Conservation (phyloP, 2,113 vertebrate species). For the Morone saxatilis region DNA sequence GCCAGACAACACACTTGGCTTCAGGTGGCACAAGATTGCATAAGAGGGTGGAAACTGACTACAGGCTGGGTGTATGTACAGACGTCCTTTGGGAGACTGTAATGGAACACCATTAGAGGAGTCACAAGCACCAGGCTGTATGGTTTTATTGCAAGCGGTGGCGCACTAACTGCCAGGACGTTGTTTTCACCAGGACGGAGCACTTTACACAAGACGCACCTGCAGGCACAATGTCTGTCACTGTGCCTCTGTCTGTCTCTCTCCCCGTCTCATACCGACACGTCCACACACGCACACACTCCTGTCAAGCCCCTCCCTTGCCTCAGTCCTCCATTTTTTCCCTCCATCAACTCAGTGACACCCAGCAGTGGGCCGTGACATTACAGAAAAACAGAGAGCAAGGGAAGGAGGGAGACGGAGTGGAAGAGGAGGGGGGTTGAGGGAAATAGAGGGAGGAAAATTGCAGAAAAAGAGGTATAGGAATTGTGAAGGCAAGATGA, state of each 20-base stretch:
- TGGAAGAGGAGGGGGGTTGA: not conserved
- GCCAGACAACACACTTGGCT: slow-evolving; percentile 52
- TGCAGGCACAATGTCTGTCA: slow-evolving; percentile 61
- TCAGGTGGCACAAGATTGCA: slow-evolving; percentile 59
- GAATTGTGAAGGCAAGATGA: slow-evolving; percentile 51
- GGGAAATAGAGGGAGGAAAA: slow-evolving; percentile 39
- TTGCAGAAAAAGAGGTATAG: slow-evolving; percentile 48
- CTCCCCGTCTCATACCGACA: slow-evolving; percentile 42
- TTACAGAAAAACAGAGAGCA: slow-evolving; percentile 80
- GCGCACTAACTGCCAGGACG: slow-evolving; percentile 67
- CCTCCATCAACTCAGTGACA: slow-evolving; percentile 85
- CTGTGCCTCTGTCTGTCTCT: slow-evolving; percentile 36
- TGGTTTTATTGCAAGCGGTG: slow-evolving; percentile 63
- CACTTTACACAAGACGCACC: slow-evolving; percentile 74
- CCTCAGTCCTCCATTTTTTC: slow-evolving; percentile 78
- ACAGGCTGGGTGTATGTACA: slow-evolving; percentile 25
- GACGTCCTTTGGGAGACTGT: slow-evolving; percentile 60
- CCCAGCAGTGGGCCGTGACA: slow-evolving; percentile 84
- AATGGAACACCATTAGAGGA: slow-evolving; percentile 73
- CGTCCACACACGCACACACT: slow-evolving; percentile 35
- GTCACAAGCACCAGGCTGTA: slow-evolving; percentile 61
- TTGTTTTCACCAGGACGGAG: slow-evolving; percentile 70
- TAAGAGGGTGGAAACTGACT: slow-evolving; percentile 31
- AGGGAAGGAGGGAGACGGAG: slow-evolving; percentile 30
- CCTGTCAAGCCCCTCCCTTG: slow-evolving; percentile 74